These are phyloP conservation scores for Tenthredo amoena DNA, from an alignment of 2,888 invertebrate species.

Conservation along the genomic window DNA sequence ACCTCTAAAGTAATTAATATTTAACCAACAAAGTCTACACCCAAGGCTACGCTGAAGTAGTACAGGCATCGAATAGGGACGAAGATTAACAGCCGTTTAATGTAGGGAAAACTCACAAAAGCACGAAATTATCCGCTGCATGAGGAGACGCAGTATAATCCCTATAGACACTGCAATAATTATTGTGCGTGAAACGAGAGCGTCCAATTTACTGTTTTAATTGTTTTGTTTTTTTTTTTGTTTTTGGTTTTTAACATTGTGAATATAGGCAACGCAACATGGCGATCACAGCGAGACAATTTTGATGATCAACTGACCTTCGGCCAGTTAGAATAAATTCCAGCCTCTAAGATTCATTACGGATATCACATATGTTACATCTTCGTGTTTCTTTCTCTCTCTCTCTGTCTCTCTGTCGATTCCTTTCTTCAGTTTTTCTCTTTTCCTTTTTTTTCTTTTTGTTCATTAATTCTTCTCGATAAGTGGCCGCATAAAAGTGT, in stretches of 20 bases:
- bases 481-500: background rate
- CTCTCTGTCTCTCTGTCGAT: slow-evolving; percentile 9
- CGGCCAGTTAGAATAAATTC: slow-evolving; percentile 66
- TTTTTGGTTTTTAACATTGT: background rate
- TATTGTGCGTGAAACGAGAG: slow-evolving; percentile 33
- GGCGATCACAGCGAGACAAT: slow-evolving; percentile 47
- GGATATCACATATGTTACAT: slow-evolving; percentile 53
- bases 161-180: slow-evolving; percentile 21
- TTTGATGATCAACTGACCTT: slow-evolving; percentile 69
- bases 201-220: background rate
- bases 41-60: slow-evolving; percentile 8
- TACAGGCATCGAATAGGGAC: slow-evolving; percentile 25
- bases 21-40: slow-evolving; percentile 4
- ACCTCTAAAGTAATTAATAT: background rate
- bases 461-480: background rate
- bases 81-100: slow-evolving; percentile 16
- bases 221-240: background rate
- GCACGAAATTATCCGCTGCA: slow-evolving; percentile 42
- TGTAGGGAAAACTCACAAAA: slow-evolving; percentile 39
- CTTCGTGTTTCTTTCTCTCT: background rate
- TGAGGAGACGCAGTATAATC: slow-evolving; percentile 11
- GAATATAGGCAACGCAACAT: slow-evolving; percentile 2
- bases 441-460: background rate
- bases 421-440: background rate
- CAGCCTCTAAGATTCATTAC: slow-evolving; percentile 52